These are phyloP conservation scores for Enteromius fasciolatus DNA, from an alignment of 2,797 vertebrate genomes.

Conservation along the genomic window DNA sequence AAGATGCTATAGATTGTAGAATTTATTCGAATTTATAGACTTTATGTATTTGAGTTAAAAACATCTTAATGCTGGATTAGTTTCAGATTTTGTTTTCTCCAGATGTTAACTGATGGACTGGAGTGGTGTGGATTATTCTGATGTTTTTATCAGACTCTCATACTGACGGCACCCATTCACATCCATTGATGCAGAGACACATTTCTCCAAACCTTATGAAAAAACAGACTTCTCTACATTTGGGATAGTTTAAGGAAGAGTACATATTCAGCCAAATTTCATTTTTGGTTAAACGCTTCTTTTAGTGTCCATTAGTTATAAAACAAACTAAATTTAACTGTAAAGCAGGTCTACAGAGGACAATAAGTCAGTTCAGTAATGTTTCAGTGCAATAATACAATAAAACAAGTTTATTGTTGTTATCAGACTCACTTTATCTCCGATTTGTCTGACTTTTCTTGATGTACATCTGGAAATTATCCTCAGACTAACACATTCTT, in stretches of 20 bases:
- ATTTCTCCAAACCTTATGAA: background rate
- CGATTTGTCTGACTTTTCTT: background rate
- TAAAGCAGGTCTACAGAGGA: too few species aligned
- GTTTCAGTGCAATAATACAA: too few species aligned
- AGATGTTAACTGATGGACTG: background rate
- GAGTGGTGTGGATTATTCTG: background rate
- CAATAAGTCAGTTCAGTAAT: too few species aligned
- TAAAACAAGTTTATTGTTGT: background rate
- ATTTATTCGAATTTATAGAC: too few species aligned
- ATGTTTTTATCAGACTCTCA: background rate
- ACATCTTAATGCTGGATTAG: too few species aligned
- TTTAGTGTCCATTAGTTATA: too few species aligned
- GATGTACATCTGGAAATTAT: background rate
- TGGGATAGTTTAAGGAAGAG: background rate
- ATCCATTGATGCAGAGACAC: background rate
- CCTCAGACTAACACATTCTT: background rate
- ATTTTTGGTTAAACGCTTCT: background rate
- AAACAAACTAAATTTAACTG: too few species aligned
- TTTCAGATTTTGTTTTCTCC: background rate
- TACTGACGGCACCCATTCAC: background rate
- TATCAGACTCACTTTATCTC: background rate
- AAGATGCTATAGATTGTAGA: too few species aligned
- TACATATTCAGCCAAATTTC: background rate
- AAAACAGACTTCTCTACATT: background rate
- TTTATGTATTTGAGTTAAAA: too few species aligned